Conservation (phyloP, 2,888 invertebrate species). For the Heliconius ethilla region DNA sequence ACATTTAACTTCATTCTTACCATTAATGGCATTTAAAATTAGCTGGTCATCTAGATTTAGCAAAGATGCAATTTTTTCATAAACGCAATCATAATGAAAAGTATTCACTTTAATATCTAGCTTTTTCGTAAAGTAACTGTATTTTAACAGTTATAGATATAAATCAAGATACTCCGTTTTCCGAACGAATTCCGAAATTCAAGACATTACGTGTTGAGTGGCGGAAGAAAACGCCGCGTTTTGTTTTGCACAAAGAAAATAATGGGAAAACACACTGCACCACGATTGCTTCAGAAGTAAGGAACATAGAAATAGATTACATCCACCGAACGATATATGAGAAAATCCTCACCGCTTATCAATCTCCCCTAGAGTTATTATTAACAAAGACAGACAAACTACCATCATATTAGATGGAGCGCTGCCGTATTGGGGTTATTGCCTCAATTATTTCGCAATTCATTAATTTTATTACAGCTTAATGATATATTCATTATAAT, state of each 20-base stretch:
- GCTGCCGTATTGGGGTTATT: slow-evolving; percentile 41
- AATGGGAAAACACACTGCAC: not conserved
- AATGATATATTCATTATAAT: slow-evolving; percentile 47
- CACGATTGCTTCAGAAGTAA: too few relatives aligned
- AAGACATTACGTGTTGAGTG: too few relatives aligned
- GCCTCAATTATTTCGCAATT: slow-evolving; percentile 40
- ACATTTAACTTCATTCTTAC: not conserved
- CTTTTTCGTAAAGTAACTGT: too few relatives aligned
- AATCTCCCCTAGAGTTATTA: slow-evolving; percentile 11
- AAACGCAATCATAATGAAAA: too few relatives aligned
- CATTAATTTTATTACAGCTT: slow-evolving; percentile 45
- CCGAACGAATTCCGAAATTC: too few relatives aligned
- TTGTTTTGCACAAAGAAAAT: not conserved
- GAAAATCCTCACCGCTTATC: not conserved
- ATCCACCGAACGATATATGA: not conserved
- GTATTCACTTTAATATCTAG: too few relatives aligned
- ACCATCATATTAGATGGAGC: slow-evolving; percentile 38
- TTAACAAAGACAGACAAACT: slow-evolving; percentile 25
- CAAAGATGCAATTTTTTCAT: too few relatives aligned
- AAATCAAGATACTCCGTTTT: too few relatives aligned
- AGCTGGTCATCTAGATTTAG: too few relatives aligned
- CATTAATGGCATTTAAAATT: not conserved
- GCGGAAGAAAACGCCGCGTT: not conserved
- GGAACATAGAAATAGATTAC: not conserved
- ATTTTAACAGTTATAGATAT: too few relatives aligned